phyloP scores from a whole-genome alignment of 1,140 invertebrate genomes.

The Lasioglossum baleicum region DNA sequence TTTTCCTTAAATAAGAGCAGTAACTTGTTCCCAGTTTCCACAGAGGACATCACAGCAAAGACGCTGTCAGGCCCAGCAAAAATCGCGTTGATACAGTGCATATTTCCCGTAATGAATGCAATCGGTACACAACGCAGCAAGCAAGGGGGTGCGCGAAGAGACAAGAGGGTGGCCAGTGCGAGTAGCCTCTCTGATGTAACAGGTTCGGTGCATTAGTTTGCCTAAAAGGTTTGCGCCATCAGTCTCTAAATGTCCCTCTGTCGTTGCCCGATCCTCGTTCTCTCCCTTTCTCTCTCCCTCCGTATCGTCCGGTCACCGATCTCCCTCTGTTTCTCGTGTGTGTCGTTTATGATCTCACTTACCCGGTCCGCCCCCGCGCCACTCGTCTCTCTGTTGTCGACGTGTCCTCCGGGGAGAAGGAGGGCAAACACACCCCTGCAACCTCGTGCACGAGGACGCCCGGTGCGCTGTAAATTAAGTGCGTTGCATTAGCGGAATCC shows the following conservation, averaged over 20 bases:
- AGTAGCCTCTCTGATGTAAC: constrained; percentile 58
- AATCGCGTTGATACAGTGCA: constrained; percentile 15
- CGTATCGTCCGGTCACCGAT: constrained; percentile 10
- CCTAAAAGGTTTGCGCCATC: constrained; percentile 75
- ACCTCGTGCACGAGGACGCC: constrained; percentile 5
- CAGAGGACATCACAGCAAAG: too few relatives aligned
- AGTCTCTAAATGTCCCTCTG: constrained; percentile 70
- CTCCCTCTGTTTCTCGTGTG: constrained; percentile 24
- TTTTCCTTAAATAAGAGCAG: too few relatives aligned
- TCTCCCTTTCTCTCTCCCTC: constrained; percentile 9
- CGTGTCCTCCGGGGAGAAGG: constrained; percentile 52
- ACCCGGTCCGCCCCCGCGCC: not conserved
- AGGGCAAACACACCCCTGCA: constrained; percentile 46
- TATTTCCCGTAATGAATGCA: constrained; percentile 64
- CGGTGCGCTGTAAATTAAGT: constrained; percentile 63
- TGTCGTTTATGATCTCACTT: constrained; percentile 50
- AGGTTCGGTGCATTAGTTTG: constrained; percentile 72
- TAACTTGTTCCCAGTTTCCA: too few relatives aligned
- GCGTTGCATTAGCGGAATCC: constrained; percentile 63
- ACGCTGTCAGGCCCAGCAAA: not conserved
- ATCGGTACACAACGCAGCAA: constrained; percentile 10
- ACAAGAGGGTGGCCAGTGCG: constrained; percentile 21
- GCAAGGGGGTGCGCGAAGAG: not conserved
- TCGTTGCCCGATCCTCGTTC: constrained; percentile 26
- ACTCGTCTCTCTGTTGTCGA: constrained; percentile 42